These are phyloP conservation scores for Pollenia angustigena DNA, from an alignment of 2,888 invertebrate genomes.

Conservation along the genomic window DNA sequence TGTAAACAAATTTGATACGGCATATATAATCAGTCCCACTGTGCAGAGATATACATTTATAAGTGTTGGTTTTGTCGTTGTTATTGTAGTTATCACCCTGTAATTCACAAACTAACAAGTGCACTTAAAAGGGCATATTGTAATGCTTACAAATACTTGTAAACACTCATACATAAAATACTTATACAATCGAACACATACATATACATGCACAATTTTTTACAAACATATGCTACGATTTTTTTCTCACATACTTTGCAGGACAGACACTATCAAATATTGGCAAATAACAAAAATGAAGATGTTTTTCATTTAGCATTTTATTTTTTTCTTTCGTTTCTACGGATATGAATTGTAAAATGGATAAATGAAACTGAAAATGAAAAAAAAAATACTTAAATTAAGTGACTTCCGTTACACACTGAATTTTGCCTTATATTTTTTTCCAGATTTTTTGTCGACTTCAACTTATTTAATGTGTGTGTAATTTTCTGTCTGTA, in stretches of 20 bases:
- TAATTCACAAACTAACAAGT: constrained; percentile 70
- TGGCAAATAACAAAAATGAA: constrained; percentile 69
- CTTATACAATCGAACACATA: constrained; percentile 1
- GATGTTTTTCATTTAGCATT: constrained; percentile 57
- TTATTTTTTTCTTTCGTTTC: constrained; percentile 15
- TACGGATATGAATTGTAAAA: constrained; percentile 81
- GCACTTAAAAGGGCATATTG: constrained; percentile 68
- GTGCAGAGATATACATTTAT: constrained; percentile 4
- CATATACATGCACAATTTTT: constrained; percentile 8
- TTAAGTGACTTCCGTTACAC: constrained; percentile 83
- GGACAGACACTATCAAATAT: constrained; percentile 56
- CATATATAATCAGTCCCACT: background rate
- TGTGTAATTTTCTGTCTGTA: constrained; percentile 14
- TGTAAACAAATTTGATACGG: no score
- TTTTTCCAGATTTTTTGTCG: constrained; percentile 64
- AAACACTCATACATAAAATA: constrained; percentile 32
- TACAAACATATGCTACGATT: constrained; percentile 17
- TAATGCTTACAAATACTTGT: constrained; percentile 42
- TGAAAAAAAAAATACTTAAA: constrained; percentile 75
- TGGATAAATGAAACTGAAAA: constrained; percentile 77
- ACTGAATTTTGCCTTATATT: constrained; percentile 52
- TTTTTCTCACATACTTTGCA: constrained; percentile 2
- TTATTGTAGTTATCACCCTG: constrained; percentile 60
- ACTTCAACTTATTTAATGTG: constrained; percentile 55
- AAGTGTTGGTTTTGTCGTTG: constrained; percentile 43